phyloP scores from a whole-genome alignment of 2,797 vertebrate species.

The Chaenodraco wilsoni region DNA sequence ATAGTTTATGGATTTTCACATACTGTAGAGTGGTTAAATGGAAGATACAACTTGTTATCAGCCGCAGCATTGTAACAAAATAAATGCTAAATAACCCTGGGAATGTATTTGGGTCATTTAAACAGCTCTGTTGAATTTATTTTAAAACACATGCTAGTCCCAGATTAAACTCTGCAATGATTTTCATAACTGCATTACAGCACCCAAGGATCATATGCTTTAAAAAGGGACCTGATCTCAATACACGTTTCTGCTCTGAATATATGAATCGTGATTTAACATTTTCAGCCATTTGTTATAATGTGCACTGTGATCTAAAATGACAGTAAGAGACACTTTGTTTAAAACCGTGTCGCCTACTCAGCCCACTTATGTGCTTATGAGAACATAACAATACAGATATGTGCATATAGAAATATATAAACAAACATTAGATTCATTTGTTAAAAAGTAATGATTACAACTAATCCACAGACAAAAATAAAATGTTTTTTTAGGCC shows the following conservation, averaged over 20 bases:
- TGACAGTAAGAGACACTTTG: background rate
- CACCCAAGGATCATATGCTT: background rate
- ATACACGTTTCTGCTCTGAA: conserved; percentile 1
- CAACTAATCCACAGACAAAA: background rate
- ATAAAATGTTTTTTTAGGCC: background rate
- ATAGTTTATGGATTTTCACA: background rate
- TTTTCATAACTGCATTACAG: background rate
- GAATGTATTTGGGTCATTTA: background rate
- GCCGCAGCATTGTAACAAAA: background rate
- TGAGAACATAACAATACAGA: background rate
- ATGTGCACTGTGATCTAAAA: conserved; percentile 4
- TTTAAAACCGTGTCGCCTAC: background rate
- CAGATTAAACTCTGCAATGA: background rate
- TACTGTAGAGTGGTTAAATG: background rate
- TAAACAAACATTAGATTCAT: background rate
- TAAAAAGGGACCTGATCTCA: background rate
- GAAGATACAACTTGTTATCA: conserved; percentile 5
- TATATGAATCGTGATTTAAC: background rate
- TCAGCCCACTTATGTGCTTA: background rate
- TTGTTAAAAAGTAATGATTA: background rate
- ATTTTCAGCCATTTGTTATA: conserved; percentile 18
- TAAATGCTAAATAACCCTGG: background rate
- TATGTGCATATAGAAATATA: background rate
- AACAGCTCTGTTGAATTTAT: background rate
- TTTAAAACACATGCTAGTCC: background rate